A percentile compares a stretch with the other conserved stretches of the same genome.
phyloP scores from a whole-genome alignment of 2,797 vertebrate genomes.

The Sphaeramia orbicularis region DNA sequence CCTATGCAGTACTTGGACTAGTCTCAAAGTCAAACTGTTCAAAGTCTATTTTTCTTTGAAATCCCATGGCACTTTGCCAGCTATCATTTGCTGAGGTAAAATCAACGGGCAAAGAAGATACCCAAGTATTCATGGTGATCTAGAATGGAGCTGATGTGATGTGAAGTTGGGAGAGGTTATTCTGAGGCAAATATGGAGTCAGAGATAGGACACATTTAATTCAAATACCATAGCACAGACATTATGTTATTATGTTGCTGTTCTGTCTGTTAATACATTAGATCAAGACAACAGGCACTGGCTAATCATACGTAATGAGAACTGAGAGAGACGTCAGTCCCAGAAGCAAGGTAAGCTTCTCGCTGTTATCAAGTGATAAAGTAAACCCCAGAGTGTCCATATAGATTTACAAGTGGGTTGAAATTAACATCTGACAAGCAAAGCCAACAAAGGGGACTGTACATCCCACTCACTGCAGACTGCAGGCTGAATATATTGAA shows the following conservation, averaged over 20 bases:
- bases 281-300: background rate
- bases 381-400: slow-evolving; percentile 36
- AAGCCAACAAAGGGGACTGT: slow-evolving; percentile 41
- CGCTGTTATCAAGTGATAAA: slow-evolving; percentile 32
- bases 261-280: too few species aligned
- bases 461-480: slow-evolving; percentile 34
- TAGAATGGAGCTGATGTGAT: slow-evolving; percentile 18
- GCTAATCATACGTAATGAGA: slow-evolving; percentile 11
- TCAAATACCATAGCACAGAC: background rate
- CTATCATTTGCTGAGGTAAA: slow-evolving; percentile 2
- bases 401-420: slow-evolving; percentile 45
- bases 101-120: slow-evolving; percentile 3
- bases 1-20: background rate
- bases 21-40: slow-evolving; percentile 9
- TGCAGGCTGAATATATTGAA: slow-evolving; percentile 26
- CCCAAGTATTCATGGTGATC: slow-evolving; percentile 19
- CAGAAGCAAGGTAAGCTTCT: slow-evolving; percentile 18
- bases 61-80: slow-evolving; percentile 5
- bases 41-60: slow-evolving; percentile 6
- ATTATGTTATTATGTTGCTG: slow-evolving; percentile 7
- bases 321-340: slow-evolving; percentile 13
- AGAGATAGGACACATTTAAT: background rate
- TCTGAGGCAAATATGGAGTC: slow-evolving; percentile 13
- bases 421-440: slow-evolving; percentile 50
- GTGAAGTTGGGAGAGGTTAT: background rate